These are phyloP conservation scores for Ametastegia equiseti DNA, from an alignment of 2,888 invertebrate species.

Conservation along the genomic window DNA sequence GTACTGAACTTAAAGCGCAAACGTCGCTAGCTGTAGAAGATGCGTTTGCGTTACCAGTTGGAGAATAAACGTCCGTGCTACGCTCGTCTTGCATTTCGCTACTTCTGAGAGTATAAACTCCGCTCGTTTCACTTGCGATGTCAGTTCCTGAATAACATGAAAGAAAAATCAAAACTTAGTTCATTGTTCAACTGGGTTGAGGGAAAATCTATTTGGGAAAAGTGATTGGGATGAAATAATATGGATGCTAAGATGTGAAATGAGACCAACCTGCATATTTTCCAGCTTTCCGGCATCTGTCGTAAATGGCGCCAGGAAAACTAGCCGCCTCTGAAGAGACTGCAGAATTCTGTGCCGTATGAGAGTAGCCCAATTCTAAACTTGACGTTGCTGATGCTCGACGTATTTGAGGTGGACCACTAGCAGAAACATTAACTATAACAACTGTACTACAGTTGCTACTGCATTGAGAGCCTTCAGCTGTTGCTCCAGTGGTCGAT, in stretches of 20 bases:
- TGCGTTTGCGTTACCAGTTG: constrained; percentile 67
- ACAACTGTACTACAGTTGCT: constrained; percentile 94
- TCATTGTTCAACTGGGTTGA: neutral
- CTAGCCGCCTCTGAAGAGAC: constrained; percentile 82
- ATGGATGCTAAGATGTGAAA: no score
- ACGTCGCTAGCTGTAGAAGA: constrained; percentile 70
- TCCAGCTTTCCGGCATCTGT: constrained; percentile 70
- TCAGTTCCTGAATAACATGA: constrained; percentile 63
- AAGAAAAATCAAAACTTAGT: neutral
- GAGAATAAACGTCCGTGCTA: constrained; percentile 67
- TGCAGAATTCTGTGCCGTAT: constrained; percentile 91
- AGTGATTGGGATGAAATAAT: no score
- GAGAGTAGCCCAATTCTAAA: constrained; percentile 90
- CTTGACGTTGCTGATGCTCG: constrained; percentile 86
- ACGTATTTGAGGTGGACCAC: constrained; percentile 74
- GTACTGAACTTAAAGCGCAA: constrained; percentile 70
- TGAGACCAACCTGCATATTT: constrained; percentile 65
- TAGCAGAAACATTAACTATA: constrained; percentile 79
- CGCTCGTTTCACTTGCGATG: constrained; percentile 88
- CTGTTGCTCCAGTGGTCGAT: constrained; percentile 58
- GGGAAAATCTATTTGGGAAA: no score
- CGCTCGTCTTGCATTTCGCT: constrained; percentile 73
- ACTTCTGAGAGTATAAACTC: constrained; percentile 88
- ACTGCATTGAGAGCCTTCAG: constrained; percentile 87
- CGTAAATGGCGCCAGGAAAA: constrained; percentile 76